A percentile compares a stretch with the other conserved stretches of the same genome.
Evolutionary conservation across 2,888 invertebrate species (phyloP).

Genomic region (Protonemura montana): DNA sequence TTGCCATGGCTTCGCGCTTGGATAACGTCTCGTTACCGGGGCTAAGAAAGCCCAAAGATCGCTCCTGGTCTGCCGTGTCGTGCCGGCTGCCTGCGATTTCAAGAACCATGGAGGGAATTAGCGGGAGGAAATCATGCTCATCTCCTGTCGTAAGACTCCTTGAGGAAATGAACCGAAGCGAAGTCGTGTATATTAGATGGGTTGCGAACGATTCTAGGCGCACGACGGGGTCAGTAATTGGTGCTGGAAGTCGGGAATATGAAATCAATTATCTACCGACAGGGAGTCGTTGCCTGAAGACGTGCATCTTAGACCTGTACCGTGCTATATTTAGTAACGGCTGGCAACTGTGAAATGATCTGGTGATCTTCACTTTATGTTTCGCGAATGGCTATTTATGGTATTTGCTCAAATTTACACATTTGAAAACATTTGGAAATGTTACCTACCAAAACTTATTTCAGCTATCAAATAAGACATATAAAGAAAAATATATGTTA

Average conservation of each 20-base stretch:
- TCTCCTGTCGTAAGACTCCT: constrained; percentile 47
- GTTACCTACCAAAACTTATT: no score
- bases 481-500: no score
- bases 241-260: neutral
- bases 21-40: neutral
- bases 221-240: neutral
- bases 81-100: neutral
- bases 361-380: no score
- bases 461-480: no score
- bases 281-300: neutral
- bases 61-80: neutral
- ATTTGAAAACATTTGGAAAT: no score
- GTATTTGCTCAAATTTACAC: no score
- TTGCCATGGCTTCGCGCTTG: neutral
- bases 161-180: constrained; percentile 44
- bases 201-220: neutral
- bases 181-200: constrained; percentile 7
- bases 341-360: no score
- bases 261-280: neutral
- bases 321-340: no score
- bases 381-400: no score
- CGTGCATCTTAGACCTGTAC: no score
- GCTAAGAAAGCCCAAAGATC: neutral
- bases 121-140: constrained; percentile 48
- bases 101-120: constrained; percentile 40